Conservation (phyloP, 2,797 vertebrate genomes). For the Hirundo rustica region DNA sequence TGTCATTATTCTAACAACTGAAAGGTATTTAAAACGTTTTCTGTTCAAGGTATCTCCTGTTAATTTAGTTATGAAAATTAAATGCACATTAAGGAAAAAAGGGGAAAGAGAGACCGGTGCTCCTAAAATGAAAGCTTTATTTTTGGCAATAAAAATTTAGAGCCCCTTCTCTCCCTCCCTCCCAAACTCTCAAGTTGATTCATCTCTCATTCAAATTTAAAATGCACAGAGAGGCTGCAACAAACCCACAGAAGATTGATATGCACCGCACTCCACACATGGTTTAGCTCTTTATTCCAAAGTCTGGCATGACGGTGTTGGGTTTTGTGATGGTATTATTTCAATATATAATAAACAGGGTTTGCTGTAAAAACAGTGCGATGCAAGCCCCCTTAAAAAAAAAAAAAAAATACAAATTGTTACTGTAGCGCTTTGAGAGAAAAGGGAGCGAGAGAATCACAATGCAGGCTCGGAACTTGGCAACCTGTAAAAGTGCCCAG, state of each 20-base stretch:
- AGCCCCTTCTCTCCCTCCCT: not conserved
- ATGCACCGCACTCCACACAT: not conserved
- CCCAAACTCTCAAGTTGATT: constrained; percentile 49
- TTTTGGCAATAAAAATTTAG: constrained; percentile 50
- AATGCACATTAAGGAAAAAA: not conserved
- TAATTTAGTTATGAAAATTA: constrained; percentile 8
- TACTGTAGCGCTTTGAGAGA: constrained; percentile 68
- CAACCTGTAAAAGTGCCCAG: constrained; percentile 94
- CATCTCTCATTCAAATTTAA: constrained; percentile 66
- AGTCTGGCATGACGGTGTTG: constrained; percentile 25
- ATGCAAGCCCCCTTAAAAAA: constrained; percentile 67
- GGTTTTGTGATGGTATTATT: constrained; percentile 57
- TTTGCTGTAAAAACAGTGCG: constrained; percentile 30
- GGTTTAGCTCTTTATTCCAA: constrained; percentile 52
- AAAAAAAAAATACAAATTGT: constrained; percentile 64
- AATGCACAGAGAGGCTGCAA: constrained; percentile 59
- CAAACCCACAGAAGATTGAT: constrained; percentile 48
- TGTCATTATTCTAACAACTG: not conserved
- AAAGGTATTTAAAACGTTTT: constrained; percentile 18
- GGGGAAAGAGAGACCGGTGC: not conserved
- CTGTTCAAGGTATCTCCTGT: not conserved
- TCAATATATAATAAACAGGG: constrained; percentile 47
- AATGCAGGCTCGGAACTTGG: constrained; percentile 82
- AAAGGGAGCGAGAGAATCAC: constrained; percentile 69
- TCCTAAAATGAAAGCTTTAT: constrained; percentile 8